phyloP scores from a whole-genome alignment of 2,888 invertebrate species.

The Ornithoptera priamus region DNA sequence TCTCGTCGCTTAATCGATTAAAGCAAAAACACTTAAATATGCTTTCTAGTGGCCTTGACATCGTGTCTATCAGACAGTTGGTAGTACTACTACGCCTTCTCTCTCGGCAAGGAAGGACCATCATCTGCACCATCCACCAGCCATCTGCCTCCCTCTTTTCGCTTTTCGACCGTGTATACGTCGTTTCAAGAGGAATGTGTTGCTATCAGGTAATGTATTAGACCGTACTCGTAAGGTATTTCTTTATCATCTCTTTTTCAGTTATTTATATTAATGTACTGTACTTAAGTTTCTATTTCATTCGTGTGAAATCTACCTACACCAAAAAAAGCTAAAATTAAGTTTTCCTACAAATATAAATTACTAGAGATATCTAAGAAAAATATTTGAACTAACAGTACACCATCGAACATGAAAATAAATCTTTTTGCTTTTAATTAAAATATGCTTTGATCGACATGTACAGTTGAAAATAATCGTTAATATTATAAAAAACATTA shows the following conservation, averaged over 20 bases:
- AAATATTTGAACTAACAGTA: no score
- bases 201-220: conserved; percentile 70
- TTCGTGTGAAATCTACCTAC: no score
- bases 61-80: conserved; percentile 86
- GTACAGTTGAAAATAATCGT: no score
- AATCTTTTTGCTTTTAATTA: no score
- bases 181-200: conserved; percentile 79
- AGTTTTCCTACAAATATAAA: no score
- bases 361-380: no score
- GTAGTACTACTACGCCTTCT: conserved; percentile 84
- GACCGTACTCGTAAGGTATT: background rate
- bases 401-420: no score
- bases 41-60: conserved; percentile 83
- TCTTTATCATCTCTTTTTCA: background rate
- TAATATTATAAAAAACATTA: no score
- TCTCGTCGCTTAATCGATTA: no score
- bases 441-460: no score
- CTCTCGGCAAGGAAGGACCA: conserved; percentile 85
- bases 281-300: no score
- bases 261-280: background rate
- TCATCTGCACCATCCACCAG: conserved; percentile 90
- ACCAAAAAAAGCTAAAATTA: no score
- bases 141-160: conserved; percentile 88
- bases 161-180: conserved; percentile 86
- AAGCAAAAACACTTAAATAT: background rate